Evolutionary conservation across 2,113 vertebrate genomes (phyloP), one percentile per base, ranked within the genome.

Genomic region (Pao palembangensis): DNA sequence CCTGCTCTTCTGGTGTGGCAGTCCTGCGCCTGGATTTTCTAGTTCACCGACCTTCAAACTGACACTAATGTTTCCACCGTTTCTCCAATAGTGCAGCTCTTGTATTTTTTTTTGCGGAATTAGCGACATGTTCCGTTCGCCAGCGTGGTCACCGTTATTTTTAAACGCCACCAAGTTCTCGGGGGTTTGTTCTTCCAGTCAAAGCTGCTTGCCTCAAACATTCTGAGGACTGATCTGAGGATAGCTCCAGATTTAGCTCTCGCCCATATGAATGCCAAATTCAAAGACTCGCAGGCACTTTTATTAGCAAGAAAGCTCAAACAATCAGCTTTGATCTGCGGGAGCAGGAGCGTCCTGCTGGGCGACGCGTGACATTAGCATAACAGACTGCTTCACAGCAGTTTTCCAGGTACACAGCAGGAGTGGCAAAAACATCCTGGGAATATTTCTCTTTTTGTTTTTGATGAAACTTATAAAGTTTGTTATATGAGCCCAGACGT

Each of bases 291-390:
- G 41, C 64, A 59, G 67, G 51, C 63, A 50, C 28, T 70, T 61
- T 71, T 69, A 55, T 75, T 68, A 64, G 65, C 63, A 62, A 47
- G 55, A 51, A 62, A 34, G 69, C 68, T 76, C 53, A 57, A 68
- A 72, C 75, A 60, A 55, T 46, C 52, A 54, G 71, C 78, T 85
- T 85, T 85, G 75, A 80, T 85, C 73, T 47, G 61, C 18, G 17
- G 2, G 14, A 58, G 64, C 61, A 58, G 58, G 75, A 51, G 44
- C 20, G n/a, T 52, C 71, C 75, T 61, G 68, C 79, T 76, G 47
- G 44, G 63, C 58, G 44, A 76, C 63, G 68, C 51, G 61, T 78
- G 60, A 79, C 64, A 62, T 75, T 69, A 73, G 57, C 69, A 75
- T 70, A 70, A 55, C 68, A 66, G 61, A 52, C 47, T 8, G 8